A percentile compares a stretch with the other conserved stretches of the same genome.
These are phyloP conservation scores for Xestia c-nigrum DNA, from an alignment of 2,888 invertebrate species.

Conservation along the genomic window DNA sequence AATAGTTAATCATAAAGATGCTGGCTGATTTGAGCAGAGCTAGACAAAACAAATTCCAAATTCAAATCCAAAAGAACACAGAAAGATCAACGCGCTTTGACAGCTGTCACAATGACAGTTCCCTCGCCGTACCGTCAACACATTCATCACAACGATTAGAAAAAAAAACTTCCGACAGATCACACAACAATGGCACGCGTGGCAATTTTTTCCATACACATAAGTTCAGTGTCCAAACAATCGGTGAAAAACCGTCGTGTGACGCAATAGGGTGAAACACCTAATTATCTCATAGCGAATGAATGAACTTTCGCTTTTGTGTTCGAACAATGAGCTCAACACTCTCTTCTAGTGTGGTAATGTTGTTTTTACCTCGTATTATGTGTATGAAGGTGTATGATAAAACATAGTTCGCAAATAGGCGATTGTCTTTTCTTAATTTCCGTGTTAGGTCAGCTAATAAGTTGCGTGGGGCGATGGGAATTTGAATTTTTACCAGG, in stretches of 20 bases:
- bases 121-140: conserved; percentile 36
- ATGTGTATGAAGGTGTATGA: conserved; percentile 70
- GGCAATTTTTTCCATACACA: conserved; percentile 65
- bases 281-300: conserved; percentile 88
- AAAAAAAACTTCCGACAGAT: conserved; percentile 76
- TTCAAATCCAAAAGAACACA: not conserved
- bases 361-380: conserved; percentile 81
- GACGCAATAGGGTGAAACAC: conserved; percentile 89
- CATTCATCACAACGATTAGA: conserved; percentile 49
- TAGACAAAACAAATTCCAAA: not conserved
- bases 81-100: not conserved
- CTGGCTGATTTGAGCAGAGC: too few relatives aligned
- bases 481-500: conserved; percentile 10
- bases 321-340: conserved; percentile 84
- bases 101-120: conserved; percentile 33
- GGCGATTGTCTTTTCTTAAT: conserved; percentile 64
- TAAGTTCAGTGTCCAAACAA: conserved; percentile 83
- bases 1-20: not conserved
- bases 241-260: conserved; percentile 84
- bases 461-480: conserved; percentile 27
- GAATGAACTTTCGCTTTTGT: conserved; percentile 90
- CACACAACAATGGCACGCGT: conserved; percentile 71
- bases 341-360: conserved; percentile 84
- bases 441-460: conserved; percentile 59
- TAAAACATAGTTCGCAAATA: conserved; percentile 66